Percentiles rank a stretch among this genome's conserved stretches.
Conservation (phyloP, 2,113 vertebrate species). For the Aleadryas rufinucha region DNA sequence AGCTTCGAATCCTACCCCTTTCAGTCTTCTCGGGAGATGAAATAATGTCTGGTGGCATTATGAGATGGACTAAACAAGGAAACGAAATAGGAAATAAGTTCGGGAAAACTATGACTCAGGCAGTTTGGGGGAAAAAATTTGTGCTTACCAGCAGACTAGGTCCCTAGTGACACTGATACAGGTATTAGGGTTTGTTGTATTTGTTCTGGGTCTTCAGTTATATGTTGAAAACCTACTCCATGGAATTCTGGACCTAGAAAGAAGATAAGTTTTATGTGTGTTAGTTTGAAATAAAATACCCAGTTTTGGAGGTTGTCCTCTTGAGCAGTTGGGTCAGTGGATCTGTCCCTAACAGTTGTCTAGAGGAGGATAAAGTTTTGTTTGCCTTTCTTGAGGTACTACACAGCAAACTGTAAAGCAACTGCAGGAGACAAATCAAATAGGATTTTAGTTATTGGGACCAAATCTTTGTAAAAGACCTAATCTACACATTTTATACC, state of each 20-base stretch:
- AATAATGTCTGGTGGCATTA: not conserved
- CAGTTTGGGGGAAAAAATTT: rapidly evolving
- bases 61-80: not conserved
- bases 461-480: not conserved
- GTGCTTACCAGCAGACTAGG: not conserved
- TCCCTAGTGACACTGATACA: not conserved
- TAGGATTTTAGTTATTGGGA: not conserved
- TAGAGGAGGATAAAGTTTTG: not conserved
- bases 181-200: not conserved
- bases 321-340: not conserved
- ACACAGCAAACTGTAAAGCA: not conserved
- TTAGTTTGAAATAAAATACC: not conserved
- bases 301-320: not conserved
- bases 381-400: not conserved
- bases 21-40: not conserved
- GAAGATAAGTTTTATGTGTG: not conserved
- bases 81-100: not conserved
- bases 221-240: not conserved
- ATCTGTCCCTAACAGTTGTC: not conserved
- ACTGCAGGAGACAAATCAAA: not conserved
- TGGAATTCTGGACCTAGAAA: not conserved
- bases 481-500: not conserved
- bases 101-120: not conserved
- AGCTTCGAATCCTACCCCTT: not conserved
- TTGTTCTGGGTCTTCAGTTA: not conserved